Evolutionary conservation across 2,888 invertebrate genomes (phyloP).

Genomic region (Pomacea canaliculata): DNA sequence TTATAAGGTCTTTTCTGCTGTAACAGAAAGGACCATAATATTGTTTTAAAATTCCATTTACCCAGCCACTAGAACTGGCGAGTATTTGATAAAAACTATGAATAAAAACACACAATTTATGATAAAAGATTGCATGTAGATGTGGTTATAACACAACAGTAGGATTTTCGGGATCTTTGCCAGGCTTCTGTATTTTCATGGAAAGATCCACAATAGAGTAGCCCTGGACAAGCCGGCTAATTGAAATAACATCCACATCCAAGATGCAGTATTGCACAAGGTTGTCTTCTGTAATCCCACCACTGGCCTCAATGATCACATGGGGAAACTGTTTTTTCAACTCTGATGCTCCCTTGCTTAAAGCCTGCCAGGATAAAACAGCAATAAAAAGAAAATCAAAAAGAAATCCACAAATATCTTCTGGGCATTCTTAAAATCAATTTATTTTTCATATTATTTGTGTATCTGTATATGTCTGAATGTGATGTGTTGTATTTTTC

Average conservation of each 20-base stretch:
- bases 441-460: background rate
- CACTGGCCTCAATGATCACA: constrained; percentile 69
- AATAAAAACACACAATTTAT: too few species aligned
- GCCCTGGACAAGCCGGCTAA: constrained; percentile 69
- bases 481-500: too few species aligned
- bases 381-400: background rate
- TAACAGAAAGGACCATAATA: too few species aligned
- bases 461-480: too few species aligned
- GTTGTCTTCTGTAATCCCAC: constrained; percentile 67
- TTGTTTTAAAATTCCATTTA: too few species aligned
- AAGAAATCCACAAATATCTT: background rate
- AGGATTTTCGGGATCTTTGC: constrained; percentile 54
- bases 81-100: too few species aligned
- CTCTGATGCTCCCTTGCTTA: constrained; percentile 52
- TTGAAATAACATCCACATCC: constrained; percentile 69
- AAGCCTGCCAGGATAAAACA: constrained; percentile 50
- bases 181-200: constrained; percentile 67
- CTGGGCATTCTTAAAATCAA: background rate
- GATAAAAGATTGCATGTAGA: too few species aligned
- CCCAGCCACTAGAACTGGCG: too few species aligned
- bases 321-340: constrained; percentile 64
- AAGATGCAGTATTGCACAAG: constrained; percentile 60
- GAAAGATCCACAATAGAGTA: constrained; percentile 70
- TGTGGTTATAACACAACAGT: constrained; percentile 15
- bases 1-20: too few species aligned